These are phyloP conservation scores for Ennomos quercinarius DNA, from an alignment of 2,888 invertebrate species.

Conservation along the genomic window DNA sequence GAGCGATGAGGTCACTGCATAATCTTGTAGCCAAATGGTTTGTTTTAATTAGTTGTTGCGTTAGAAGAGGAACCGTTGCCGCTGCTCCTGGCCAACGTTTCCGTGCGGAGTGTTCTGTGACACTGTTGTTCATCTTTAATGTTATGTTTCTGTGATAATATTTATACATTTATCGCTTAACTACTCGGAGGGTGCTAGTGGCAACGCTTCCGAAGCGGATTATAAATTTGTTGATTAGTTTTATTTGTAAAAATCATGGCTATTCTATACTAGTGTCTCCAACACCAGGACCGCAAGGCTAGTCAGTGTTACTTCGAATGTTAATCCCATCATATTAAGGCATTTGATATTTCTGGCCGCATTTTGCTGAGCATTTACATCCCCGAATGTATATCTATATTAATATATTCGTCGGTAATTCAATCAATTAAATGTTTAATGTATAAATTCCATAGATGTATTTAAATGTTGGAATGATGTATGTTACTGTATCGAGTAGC, in stretches of 20 bases:
- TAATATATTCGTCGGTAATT: slow-evolving; percentile 48
- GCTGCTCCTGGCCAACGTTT: slow-evolving; percentile 5
- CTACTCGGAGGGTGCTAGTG: slow-evolving; percentile 28
- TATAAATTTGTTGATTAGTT: slow-evolving; percentile 73
- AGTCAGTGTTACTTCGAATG: slow-evolving; percentile 58
- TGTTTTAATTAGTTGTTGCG: slow-evolving; percentile 50
- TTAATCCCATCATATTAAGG: slow-evolving; percentile 37
- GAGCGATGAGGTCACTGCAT: slow-evolving; percentile 48
- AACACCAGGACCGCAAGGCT: slow-evolving; percentile 44
- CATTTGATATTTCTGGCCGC: slow-evolving; percentile 56
- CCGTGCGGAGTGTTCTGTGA: too few relatives aligned
- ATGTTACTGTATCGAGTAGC: slow-evolving; percentile 64
- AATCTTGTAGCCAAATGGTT: slow-evolving; percentile 60
- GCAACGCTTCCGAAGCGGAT: slow-evolving; percentile 46
- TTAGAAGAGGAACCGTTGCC: slow-evolving; percentile 27
- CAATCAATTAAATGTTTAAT: slow-evolving; percentile 44
- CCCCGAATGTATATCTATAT: slow-evolving; percentile 38
- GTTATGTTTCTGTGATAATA: slow-evolving; percentile 40
- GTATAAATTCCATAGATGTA: slow-evolving; percentile 70
- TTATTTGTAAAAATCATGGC: slow-evolving; percentile 57
- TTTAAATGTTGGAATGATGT: slow-evolving; percentile 57
- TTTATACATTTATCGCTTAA: slow-evolving; percentile 14
- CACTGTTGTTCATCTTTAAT: slow-evolving; percentile 26
- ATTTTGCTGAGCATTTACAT: slow-evolving; percentile 72
- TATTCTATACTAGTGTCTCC: slow-evolving; percentile 40